These are phyloP conservation scores for Avahi laniger DNA, from an alignment of 2,797 vertebrate species.

Conservation along the genomic window DNA sequence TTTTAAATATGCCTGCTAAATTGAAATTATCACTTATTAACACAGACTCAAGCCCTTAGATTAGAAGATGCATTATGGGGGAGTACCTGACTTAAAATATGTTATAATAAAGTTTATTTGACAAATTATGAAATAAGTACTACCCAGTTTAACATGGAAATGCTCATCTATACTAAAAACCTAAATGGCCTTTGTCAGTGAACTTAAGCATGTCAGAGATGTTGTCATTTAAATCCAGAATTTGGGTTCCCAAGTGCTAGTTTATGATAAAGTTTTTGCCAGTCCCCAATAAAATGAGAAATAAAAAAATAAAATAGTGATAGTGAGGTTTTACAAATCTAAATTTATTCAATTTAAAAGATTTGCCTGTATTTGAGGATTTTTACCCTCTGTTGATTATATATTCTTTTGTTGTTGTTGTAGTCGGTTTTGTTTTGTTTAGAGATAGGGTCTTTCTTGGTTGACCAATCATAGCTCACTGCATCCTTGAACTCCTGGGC, in stretches of 20 bases:
- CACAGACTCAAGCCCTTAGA: not conserved
- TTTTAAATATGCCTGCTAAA: not conserved
- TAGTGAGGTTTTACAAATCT: not conserved
- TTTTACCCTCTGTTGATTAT: not conserved
- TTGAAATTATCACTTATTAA: not conserved
- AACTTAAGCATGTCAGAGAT: constrained; percentile 41
- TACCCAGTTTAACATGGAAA: constrained; percentile 2
- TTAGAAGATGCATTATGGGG: not conserved
- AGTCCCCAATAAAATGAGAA: not conserved
- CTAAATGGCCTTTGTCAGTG: not conserved
- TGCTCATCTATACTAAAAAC: constrained; percentile 4
- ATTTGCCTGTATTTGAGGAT: not conserved
- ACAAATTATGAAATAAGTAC: not conserved
- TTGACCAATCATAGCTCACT: no score
- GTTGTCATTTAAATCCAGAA: not conserved
- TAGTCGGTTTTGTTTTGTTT: no score
- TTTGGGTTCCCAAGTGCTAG: not conserved
- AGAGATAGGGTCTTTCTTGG: no score
- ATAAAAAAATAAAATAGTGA: not conserved
- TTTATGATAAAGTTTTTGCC: constrained; percentile 8
- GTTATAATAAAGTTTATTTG: not conserved
- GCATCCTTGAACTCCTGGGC: no score
- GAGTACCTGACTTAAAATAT: constrained; percentile 35
- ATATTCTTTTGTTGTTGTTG: not conserved
- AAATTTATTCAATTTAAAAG: not conserved